phyloP scores from a whole-genome alignment of 2,888 invertebrate genomes.

The Calameuta pallipes region DNA sequence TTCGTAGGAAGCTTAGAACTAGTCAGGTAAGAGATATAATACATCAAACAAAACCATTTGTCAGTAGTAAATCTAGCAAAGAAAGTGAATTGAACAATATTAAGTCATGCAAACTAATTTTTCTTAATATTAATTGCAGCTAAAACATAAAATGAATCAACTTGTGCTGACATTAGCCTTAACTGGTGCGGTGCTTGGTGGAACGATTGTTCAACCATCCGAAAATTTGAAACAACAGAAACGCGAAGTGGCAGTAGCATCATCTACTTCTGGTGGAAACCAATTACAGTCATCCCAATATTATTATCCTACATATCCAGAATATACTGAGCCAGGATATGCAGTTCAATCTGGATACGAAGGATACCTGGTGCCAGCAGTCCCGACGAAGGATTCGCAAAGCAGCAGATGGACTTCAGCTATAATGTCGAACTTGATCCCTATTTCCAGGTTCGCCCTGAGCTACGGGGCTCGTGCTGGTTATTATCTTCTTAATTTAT shows the following conservation, averaged over 20 bases:
- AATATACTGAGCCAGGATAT: constrained; percentile 34
- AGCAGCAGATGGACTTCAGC: constrained; percentile 27
- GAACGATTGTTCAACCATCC: constrained; percentile 19
- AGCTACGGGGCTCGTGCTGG: constrained; percentile 37
- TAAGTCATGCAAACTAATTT: background rate
- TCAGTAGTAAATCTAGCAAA: constrained; percentile 7
- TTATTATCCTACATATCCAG: constrained; percentile 41
- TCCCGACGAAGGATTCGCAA: constrained; percentile 5
- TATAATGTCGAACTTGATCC: constrained; percentile 33
- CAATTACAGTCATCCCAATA: constrained; percentile 16
- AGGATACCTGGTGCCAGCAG: constrained; percentile 35
- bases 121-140: background rate
- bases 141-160: constrained; percentile 25
- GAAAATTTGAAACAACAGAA: constrained; percentile 10
- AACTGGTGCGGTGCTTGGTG: constrained; percentile 23
- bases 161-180: constrained; percentile 23
- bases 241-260: background rate
- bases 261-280: background rate
- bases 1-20: too few relatives aligned
- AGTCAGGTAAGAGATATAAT: too few relatives aligned
- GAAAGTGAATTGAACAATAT: constrained; percentile 1
- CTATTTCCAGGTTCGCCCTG: constrained; percentile 36
- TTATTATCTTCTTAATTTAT: constrained; percentile 29
- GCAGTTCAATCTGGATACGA: constrained; percentile 42
- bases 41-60: too few relatives aligned